Evolutionary conservation across 37 sponge, comb jelly and placozoan genomes (phyloP), one percentile per base, ranked within the genome.

Genomic region (Ianthella basta): DNA sequence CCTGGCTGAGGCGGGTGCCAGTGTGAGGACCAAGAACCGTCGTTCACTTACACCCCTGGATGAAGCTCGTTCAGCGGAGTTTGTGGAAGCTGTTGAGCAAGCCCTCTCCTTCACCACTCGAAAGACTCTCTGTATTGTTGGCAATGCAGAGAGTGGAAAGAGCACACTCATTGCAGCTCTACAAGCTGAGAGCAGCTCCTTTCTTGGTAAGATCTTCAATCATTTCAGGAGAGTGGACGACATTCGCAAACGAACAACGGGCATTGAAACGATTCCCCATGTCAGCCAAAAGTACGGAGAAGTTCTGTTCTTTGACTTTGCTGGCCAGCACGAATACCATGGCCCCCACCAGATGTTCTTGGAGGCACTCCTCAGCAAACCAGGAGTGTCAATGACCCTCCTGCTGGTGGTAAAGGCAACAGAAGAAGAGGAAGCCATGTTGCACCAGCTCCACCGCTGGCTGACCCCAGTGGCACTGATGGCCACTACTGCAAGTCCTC

Each of bases 161-260:
- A 90, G 80, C 56, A 90, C 91, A 12, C 82, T 90, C 0, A 85
- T 86, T 10, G 63, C 68, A 15, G 77, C 91, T 56, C 72, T 90
- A 8, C 79, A 89, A 59, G 15, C 12, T 1, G 56, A 65, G 1
- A 24, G n/a, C n/a, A n/a, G n/a, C n/a, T n/a, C n/a, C n/a, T n/a
- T n/a, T n/a, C n/a, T n/a, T n/a, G n/a, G n/a, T n/a, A n/a, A n/a
- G n/a, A n/a, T n/a, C n/a, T n/a, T n/a, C n/a, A 10, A 64, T 64
- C 23, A 30, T 10, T 30, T 64, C 20, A 29, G 23, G 23, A 30
- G 66, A 64, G 66, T 64, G 12, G 6, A 16, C 29, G n/a, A 64
- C 66, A 64, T 64, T 30, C 23, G 66, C 27, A 30, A 64, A 64
- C 66, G 66, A 29, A 64, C 66, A 64, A 30, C 66, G 12, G 66